Evolutionary conservation across 2,888 invertebrate species (phyloP).

Genomic region (Arenicola marina): DNA sequence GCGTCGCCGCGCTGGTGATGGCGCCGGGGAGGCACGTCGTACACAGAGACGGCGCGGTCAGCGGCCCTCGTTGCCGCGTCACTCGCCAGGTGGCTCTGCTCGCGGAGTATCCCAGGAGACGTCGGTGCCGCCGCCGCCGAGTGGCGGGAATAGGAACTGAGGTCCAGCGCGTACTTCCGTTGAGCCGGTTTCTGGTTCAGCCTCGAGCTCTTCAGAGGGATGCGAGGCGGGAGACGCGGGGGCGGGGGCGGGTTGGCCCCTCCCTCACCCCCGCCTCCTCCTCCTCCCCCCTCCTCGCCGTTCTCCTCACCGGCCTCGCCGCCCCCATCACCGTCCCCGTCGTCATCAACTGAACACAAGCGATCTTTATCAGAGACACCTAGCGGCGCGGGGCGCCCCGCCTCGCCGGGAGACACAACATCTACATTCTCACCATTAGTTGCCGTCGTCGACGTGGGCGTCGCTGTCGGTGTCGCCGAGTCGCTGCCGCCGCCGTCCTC

Average conservation of each 20-base stretch:
- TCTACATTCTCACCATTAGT: too few species aligned
- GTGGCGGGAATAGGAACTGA: background rate
- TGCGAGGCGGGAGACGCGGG: slow-evolving; percentile 81
- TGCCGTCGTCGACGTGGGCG: too few species aligned
- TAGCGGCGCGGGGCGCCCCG: too few species aligned
- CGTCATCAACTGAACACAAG: too few species aligned
- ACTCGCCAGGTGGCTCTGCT: background rate
- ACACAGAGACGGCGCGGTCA: too few species aligned
- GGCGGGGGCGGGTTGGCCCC: slow-evolving; percentile 70
- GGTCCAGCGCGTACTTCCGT: slow-evolving; percentile 75
- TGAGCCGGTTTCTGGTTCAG: slow-evolving; percentile 73
- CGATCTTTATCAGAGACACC: too few species aligned
- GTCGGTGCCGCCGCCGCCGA: background rate
- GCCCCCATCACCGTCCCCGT: background rate
- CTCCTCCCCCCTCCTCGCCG: background rate
- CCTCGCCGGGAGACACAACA: too few species aligned
- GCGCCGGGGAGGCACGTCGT: too few species aligned
- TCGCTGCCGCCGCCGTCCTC: background rate
- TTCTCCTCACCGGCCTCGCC: background rate
- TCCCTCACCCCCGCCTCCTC: slow-evolving; percentile 24
- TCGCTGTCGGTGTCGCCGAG: too few species aligned
- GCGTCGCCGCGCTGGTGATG: too few species aligned
- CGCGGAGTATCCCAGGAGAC: background rate
- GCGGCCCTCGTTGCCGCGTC: background rate
- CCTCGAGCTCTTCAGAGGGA: slow-evolving; percentile 67